Percentiles rank a stretch among this genome's conserved stretches.
These are phyloP conservation scores for Pristis pectinata DNA, from an alignment of 2,797 vertebrate genomes.

Conservation along the genomic window DNA sequence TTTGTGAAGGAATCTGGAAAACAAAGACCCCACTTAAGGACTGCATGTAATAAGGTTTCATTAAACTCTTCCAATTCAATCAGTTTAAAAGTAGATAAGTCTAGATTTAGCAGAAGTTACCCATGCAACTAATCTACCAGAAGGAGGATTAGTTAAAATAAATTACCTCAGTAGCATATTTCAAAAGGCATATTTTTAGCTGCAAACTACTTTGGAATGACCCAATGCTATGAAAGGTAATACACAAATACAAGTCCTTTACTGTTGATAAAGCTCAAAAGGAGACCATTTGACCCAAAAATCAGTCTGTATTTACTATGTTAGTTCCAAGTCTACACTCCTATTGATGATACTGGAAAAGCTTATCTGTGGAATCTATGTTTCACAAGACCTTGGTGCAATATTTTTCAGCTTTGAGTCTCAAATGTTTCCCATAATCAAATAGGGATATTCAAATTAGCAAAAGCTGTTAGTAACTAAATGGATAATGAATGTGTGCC, in stretches of 20 bases:
- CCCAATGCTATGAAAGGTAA: too few species aligned
- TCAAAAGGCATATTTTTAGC: too few species aligned
- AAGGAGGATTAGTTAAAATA: too few species aligned
- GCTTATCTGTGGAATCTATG: background rate
- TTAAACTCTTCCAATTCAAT: background rate
- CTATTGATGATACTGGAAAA: background rate
- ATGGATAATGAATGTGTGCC: background rate
- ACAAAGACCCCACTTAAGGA: background rate
- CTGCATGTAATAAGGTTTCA: background rate
- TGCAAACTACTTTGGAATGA: too few species aligned
- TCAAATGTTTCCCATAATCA: background rate
- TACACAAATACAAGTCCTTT: too few species aligned
- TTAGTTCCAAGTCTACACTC: background rate
- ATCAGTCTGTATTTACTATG: background rate
- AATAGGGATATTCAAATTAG: background rate
- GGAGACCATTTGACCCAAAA: background rate
- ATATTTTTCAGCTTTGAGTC: background rate
- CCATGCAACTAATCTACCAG: too few species aligned
- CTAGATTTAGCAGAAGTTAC: too few species aligned
- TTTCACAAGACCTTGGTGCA: background rate
- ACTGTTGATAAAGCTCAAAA: background rate
- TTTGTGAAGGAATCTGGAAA: constrained; percentile 70
- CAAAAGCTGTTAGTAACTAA: background rate
- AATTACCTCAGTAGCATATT: too few species aligned
- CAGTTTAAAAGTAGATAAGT: background rate